Evolutionary conservation across 2,113 vertebrate species (phyloP).

Genomic region (Plecturocebus donacophilus): DNA sequence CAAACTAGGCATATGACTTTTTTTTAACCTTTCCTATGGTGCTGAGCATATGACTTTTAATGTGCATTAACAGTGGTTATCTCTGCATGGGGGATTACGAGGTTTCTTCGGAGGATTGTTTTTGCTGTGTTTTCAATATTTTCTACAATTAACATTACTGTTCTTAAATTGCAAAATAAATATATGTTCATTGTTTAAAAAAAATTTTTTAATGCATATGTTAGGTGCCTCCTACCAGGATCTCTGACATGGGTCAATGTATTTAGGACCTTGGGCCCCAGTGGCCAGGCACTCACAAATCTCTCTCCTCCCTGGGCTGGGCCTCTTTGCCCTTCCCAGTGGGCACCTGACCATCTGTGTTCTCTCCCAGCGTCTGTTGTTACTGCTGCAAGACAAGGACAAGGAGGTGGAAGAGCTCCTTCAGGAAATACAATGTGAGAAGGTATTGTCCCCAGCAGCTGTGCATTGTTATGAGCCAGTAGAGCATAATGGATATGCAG

Average conservation of each 20-base stretch:
- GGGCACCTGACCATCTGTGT: neutral
- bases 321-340: neutral
- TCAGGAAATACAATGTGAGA: slow-evolving; percentile 88
- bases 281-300: neutral
- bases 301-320: neutral
- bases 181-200: neutral
- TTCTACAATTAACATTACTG: neutral
- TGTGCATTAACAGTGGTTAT: neutral
- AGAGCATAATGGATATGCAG: neutral
- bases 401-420: slow-evolving; percentile 87
- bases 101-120: neutral
- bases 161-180: neutral
- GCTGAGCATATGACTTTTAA: neutral
- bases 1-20: neutral
- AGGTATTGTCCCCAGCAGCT: slow-evolving; percentile 83
- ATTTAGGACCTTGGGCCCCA: neutral
- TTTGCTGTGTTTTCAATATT: neutral
- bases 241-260: neutral
- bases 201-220: neutral
- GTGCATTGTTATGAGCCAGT: too few relatives aligned
- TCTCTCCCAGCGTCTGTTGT: slow-evolving; percentile 87
- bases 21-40: neutral
- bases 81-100: neutral
- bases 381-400: slow-evolving; percentile 91
- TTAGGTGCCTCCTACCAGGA: neutral